Conservation (phyloP, 2,113 vertebrate genomes). For the Sinocyclocheilus anshuiensis region DNA sequence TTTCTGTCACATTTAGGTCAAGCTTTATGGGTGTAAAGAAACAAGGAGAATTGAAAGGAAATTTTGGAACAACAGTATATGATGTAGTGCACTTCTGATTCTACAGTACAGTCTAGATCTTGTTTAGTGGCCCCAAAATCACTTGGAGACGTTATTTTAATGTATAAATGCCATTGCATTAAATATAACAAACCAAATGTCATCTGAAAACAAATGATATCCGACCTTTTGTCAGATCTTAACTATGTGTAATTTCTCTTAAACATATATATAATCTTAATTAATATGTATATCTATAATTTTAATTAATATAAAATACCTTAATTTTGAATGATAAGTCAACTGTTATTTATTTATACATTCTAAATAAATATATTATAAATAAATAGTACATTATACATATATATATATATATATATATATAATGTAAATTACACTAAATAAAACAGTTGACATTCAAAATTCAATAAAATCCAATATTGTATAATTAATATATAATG, state of each 20-base stretch:
- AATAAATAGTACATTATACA: too few species aligned
- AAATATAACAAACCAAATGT: background rate
- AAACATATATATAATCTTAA: background rate
- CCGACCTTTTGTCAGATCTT: background rate
- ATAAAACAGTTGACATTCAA: too few species aligned
- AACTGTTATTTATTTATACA: too few species aligned
- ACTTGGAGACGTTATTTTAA: background rate
- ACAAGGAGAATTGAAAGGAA: background rate
- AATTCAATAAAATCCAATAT: too few species aligned
- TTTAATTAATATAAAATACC: too few species aligned
- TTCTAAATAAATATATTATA: too few species aligned
- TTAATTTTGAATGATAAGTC: too few species aligned
- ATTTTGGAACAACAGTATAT: background rate
- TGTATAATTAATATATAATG: too few species aligned
- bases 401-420: too few species aligned
- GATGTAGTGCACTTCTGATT: background rate
- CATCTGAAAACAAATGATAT: background rate
- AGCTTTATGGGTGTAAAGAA: constrained; percentile 44
- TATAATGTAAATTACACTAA: too few species aligned
- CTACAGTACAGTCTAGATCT: background rate
- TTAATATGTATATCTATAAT: too few species aligned
- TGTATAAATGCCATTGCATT: background rate
- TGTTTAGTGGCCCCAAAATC: background rate
- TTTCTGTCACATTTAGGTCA: constrained; percentile 50
- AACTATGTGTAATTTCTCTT: background rate